Evolutionary conservation across 2,888 invertebrate species (phyloP), one percentile per base, ranked within the genome.

Genomic region (Bibio marci): DNA sequence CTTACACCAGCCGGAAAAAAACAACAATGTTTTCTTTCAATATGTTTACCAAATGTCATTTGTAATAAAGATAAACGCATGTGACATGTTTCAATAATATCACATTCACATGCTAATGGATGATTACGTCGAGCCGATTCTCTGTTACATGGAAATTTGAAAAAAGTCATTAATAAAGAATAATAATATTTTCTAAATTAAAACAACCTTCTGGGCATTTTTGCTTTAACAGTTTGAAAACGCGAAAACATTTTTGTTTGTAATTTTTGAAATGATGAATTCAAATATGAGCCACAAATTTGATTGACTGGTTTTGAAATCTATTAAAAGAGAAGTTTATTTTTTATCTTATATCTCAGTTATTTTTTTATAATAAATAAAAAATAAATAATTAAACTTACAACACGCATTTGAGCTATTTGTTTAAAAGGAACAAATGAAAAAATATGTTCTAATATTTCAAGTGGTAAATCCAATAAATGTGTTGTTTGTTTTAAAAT

Each of bases 11-110:
- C 91, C 35, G 91, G 87, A 56, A 92, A 91, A 62, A 92, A 92
- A 63, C 90, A 91, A 58, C 87, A 87, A 55, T 90, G 82, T 56
- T 83, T 86, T 50, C 85, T 71, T 58, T 91, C 90, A 56, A 92
- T 90, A 58, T 91, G 90, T 63, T 91, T 91, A 38, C 87, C 87
- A 65, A 90, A 88, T 15, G 88, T 82, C 90, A 91, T 91, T 63
- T 88, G 87, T 44, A 92, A 66, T 41, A 92, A 65, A 39, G 87
- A 87, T 37, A 92, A 70, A 47, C 91, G 72, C 80, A 91, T 92
- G 54, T 91, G 87, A 47, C 91, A 68, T 1, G 91, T 91, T 62
- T 91, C 90, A 53, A 91, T 79, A 35, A 91, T 90, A 60, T 91
- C 91, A 30, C 83, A 85, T 64, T 91, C 90, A 54, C 87, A 82